Base-by-base conservation (phyloP, 2,113 vertebrate genomes). In the Callorhinus ursinus region DNA sequence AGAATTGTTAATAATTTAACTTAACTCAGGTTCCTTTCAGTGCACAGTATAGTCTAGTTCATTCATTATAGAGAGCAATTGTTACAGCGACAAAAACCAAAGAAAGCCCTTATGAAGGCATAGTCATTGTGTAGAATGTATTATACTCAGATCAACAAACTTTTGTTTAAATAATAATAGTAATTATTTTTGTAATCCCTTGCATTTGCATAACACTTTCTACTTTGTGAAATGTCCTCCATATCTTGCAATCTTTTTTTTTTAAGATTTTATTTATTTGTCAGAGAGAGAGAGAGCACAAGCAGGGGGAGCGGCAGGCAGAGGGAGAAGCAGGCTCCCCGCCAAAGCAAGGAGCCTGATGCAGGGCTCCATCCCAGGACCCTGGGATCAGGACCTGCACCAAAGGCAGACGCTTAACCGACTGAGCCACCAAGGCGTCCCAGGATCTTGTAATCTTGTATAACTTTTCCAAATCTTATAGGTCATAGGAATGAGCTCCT, bases 11-110 rank as follows among this genome's bases (percentile, higher is more conserved):
- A 90, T 90, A 90, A 93, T 95, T 90, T 90, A 95, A 39, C 28
- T 79, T 76, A 94, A 92, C n/a, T 94, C 55, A 88, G 67, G 92
- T 94, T 95, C 39, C 39, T 97, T 97, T 90, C 53, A 94, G 55
- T 88, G 61, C 26, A 88, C 61, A 80, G 74, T 90, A 86, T 86
- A 46, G 24, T 95, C 42, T 92, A 90, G 49, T 59, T 96, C 36
- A 76, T 96, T 97, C 55, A 55, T 89, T 95, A 96, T 42, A 80
- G 33, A 90, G 1, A 86, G 53, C 19, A 95, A 82, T 74, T 92
- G 6, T 84, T 96, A 77, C 24, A 92, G 31, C n/a, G 49, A 83
- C 19, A 96, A 49, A 96, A 96, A 90, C 36, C 12, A 14, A 61
- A 94, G n/a, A 92, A 77, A 87, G 42, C 12, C 36, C 15, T 79